These are phyloP conservation scores for Archilochus colubris DNA, from an alignment of 2,113 vertebrate species.

Conservation along the genomic window DNA sequence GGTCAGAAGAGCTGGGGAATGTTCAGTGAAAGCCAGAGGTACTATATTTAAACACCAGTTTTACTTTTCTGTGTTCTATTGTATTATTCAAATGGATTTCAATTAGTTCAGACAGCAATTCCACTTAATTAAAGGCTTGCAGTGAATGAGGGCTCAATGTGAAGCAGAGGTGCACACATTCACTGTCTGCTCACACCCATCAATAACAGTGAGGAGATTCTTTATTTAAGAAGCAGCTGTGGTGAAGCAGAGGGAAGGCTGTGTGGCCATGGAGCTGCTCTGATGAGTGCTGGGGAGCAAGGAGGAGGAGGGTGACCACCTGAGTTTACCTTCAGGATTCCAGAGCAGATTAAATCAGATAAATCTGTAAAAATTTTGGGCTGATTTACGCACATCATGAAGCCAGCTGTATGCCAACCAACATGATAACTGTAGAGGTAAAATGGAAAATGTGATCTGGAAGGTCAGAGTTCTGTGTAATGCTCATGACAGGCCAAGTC, in stretches of 20 bases:
- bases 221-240: neutral
- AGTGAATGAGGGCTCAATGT: neutral
- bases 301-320: neutral
- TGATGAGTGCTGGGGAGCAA: accelerated
- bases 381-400: accelerated
- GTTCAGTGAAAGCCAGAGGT: neutral
- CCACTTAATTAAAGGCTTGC: neutral
- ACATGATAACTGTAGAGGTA: neutral
- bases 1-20: neutral
- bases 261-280: neutral
- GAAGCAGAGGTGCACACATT: neutral
- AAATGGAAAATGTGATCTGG: neutral
- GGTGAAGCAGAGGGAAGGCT: neutral
- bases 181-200: neutral
- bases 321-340: neutral
- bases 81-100: neutral
- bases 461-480: neutral
- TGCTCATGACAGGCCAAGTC: neutral
- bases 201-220: neutral
- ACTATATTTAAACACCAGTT: neutral
- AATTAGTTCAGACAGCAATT: neutral
- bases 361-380: neutral
- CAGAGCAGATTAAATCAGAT: neutral
- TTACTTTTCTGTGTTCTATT: neutral
- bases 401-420: neutral